Percentiles rank a stretch among this genome's conserved stretches.
Conservation (phyloP, 2,113 vertebrate species). For the Girardinichthys multiradiatus region DNA sequence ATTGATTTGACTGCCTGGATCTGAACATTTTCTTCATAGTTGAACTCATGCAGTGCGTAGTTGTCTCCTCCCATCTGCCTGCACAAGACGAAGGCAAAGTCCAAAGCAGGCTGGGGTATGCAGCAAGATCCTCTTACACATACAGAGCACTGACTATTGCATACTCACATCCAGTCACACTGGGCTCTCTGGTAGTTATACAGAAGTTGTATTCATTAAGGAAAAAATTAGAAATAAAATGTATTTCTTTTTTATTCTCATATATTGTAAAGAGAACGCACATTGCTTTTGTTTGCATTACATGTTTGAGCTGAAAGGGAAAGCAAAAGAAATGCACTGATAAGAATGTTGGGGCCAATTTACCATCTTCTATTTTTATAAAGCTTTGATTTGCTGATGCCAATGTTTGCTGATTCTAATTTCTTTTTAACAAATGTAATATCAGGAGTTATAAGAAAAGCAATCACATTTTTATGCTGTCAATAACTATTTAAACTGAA, state of each 20-base stretch:
- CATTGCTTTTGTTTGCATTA: constrained; percentile 8
- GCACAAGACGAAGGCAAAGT: constrained; percentile 30
- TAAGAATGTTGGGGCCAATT: too few relatives aligned
- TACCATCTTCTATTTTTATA: too few relatives aligned
- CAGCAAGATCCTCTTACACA: constrained; percentile 45
- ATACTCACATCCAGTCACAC: constrained; percentile 2
- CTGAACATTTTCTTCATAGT: constrained; percentile 8
- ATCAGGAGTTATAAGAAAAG: too few relatives aligned
- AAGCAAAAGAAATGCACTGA: too few relatives aligned
- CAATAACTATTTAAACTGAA: too few relatives aligned
- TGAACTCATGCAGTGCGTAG: constrained; percentile 30
- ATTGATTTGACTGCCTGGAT: constrained; percentile 48
- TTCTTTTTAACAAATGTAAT: too few relatives aligned
- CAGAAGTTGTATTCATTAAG: constrained; percentile 1
- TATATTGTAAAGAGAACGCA: background rate
- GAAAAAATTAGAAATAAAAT: constrained; percentile 5
- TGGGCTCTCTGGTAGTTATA: constrained; percentile 1
- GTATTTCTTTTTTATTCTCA: background rate
- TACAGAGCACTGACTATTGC: constrained; percentile 13
- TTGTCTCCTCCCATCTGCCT: constrained; percentile 32
- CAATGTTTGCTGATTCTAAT: too few relatives aligned
- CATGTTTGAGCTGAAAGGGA: background rate
- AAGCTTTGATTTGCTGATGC: too few relatives aligned
- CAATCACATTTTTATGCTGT: too few relatives aligned
- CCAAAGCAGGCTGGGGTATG: constrained; percentile 34